Evolutionary conservation across 2,888 invertebrate species (phyloP).

Genomic region (Iphiclides podalirius): DNA sequence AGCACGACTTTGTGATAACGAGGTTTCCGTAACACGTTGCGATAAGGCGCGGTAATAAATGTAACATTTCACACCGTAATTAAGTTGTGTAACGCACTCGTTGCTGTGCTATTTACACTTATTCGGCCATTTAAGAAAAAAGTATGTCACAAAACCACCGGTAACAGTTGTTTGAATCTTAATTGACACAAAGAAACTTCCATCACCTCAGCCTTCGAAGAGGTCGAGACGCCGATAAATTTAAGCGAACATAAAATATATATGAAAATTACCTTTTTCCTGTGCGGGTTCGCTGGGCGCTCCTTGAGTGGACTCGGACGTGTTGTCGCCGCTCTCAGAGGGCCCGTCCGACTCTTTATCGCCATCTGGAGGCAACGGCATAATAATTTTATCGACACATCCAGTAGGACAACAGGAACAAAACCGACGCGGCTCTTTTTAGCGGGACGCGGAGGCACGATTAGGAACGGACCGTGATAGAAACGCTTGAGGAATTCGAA

Average conservation of each 20-base stretch:
- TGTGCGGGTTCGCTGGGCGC: conserved; percentile 68
- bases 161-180: too few species aligned
- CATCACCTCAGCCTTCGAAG: too few species aligned
- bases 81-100: conserved; percentile 6
- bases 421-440: too few species aligned
- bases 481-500: conserved; percentile 73
- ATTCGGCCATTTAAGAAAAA: too few species aligned
- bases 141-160: too few species aligned
- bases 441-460: too few species aligned
- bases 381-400: conserved; percentile 37
- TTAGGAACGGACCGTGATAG: conserved; percentile 64
- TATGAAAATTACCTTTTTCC: conserved; percentile 63
- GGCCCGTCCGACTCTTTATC: conserved; percentile 77
- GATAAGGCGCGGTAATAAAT: conserved; percentile 18
- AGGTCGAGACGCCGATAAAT: too few species aligned
- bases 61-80: conserved; percentile 12
- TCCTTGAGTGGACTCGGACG: conserved; percentile 71
- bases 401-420: too few species aligned
- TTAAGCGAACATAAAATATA: too few species aligned
- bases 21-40: conserved; percentile 12
- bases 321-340: conserved; percentile 76
- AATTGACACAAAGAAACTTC: too few species aligned
- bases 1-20: conserved; percentile 19
- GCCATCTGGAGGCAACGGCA: conserved; percentile 61
- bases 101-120: too few species aligned